phyloP scores from a whole-genome alignment of 1,140 invertebrate species.

The Teleogryllus occipitalis region DNA sequence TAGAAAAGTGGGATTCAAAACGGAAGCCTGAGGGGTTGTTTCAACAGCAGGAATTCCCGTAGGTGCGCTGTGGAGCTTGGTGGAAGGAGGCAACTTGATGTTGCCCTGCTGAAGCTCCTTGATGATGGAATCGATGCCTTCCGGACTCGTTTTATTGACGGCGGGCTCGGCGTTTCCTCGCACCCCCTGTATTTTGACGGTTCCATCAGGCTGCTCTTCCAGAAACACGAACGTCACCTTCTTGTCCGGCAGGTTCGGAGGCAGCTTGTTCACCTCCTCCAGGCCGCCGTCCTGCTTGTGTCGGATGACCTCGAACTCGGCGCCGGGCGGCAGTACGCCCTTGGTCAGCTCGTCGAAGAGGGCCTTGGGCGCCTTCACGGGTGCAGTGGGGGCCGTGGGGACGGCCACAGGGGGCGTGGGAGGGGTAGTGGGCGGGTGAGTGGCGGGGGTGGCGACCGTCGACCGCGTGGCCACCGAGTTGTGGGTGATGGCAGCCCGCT shows the following conservation, averaged over 20 bases:
- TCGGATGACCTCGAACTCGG: constrained; percentile 65
- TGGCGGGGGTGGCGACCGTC: neutral
- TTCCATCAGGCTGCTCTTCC: constrained; percentile 74
- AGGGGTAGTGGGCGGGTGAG: constrained; percentile 26
- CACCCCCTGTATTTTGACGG: constrained; percentile 71
- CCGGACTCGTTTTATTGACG: constrained; percentile 44
- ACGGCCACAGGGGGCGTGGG: constrained; percentile 6
- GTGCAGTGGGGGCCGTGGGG: constrained; percentile 38
- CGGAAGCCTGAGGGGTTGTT: neutral
- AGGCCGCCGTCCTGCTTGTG: constrained; percentile 60
- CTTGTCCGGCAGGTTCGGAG: constrained; percentile 53
- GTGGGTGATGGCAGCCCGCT: constrained; percentile 32
- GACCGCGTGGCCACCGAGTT: neutral
- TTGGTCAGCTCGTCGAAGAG: constrained; percentile 66
- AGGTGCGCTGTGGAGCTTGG: neutral
- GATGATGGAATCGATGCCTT: constrained; percentile 69
- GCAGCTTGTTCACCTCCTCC: constrained; percentile 57
- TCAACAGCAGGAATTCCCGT: neutral
- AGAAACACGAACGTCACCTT: constrained; percentile 77
- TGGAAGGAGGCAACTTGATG: constrained; percentile 53
- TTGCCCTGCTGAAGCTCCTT: constrained; percentile 72
- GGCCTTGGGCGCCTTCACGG: constrained; percentile 43
- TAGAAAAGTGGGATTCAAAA: neutral
- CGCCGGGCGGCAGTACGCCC: constrained; percentile 62
- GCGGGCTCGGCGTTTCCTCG: constrained; percentile 43